Percentiles rank a stretch among this genome's conserved stretches.
phyloP scores from a whole-genome alignment of 92 coral and sea anemone genomes.

The Epizoanthus scotinus region DNA sequence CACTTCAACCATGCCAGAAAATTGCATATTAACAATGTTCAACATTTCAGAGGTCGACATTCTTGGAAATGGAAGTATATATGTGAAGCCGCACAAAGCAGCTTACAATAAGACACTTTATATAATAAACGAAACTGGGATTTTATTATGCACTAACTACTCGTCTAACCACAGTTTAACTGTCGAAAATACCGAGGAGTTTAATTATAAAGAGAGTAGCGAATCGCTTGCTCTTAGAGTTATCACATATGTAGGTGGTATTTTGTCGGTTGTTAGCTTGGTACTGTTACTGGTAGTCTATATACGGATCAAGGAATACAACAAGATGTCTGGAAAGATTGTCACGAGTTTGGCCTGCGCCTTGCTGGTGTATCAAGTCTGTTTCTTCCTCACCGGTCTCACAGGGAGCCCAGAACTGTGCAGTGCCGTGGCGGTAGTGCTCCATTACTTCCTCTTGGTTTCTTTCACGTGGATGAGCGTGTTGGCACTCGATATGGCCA shows the following conservation, averaged over 20 bases:
- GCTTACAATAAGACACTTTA: constrained; percentile 7
- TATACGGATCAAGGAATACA: neutral
- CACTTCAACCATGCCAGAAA: neutral
- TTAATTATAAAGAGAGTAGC: neutral
- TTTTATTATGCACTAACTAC: constrained; percentile 3
- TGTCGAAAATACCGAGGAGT: neutral
- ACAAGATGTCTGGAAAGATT: constrained; percentile 25
- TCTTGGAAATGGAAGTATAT: constrained; percentile 1
- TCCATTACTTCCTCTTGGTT: constrained; percentile 16
- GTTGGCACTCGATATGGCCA: constrained; percentile 11
- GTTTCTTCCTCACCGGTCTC: constrained; percentile 13
- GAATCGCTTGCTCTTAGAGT: neutral
- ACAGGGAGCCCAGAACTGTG: constrained; percentile 9
- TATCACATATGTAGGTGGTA: neutral
- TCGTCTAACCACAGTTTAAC: constrained; percentile 12
- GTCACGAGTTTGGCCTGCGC: constrained; percentile 4
- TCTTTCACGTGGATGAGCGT: constrained; percentile 18
- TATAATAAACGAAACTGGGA: neutral
- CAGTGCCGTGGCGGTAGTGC: constrained; percentile 18
- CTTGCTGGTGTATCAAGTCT: constrained; percentile 9
- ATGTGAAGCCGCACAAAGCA: neutral
- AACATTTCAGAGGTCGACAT: constrained; percentile 14
- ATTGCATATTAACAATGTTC: neutral
- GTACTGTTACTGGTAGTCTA: constrained; percentile 3
- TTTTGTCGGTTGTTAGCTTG: neutral